Conservation (phyloP, 1,140 invertebrate species). For the Bombus ignitus region DNA sequence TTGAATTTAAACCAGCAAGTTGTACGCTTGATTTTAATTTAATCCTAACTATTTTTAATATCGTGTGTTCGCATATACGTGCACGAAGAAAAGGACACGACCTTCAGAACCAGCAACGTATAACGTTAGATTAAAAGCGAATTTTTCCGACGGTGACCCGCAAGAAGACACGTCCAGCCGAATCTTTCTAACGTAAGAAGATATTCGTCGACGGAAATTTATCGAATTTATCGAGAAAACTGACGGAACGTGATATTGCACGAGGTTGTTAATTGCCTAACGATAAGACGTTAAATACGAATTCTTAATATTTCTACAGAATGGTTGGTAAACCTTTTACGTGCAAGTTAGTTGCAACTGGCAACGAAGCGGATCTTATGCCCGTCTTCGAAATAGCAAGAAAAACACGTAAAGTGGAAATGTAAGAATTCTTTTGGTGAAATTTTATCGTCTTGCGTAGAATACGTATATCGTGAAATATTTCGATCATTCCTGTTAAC, state of each 20-base stretch:
- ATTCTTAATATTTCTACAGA: background rate
- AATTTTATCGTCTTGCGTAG: background rate
- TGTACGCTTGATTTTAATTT: too few species aligned
- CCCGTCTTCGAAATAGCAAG: background rate
- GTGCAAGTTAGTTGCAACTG: background rate
- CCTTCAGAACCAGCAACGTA: too few species aligned
- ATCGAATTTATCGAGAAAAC: background rate
- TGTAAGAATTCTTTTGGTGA: constrained; percentile 10
- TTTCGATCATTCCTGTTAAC: background rate
- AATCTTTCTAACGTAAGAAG: background rate
- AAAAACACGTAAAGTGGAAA: background rate
- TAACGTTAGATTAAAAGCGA: too few species aligned
- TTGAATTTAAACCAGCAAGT: too few species aligned
- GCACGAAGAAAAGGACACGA: too few species aligned
- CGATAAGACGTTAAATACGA: background rate
- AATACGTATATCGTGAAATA: background rate
- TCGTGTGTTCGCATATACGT: background rate
- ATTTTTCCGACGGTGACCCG: too few species aligned
- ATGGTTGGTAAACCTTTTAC: background rate
- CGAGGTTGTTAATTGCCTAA: background rate
- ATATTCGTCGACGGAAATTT: too few species aligned
- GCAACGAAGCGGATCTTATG: background rate
- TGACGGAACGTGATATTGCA: background rate
- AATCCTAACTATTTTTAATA: too few species aligned
- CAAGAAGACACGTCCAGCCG: too few species aligned